phyloP scores from a whole-genome alignment of 2,888 invertebrate species.

The Acrocera orbiculus region DNA sequence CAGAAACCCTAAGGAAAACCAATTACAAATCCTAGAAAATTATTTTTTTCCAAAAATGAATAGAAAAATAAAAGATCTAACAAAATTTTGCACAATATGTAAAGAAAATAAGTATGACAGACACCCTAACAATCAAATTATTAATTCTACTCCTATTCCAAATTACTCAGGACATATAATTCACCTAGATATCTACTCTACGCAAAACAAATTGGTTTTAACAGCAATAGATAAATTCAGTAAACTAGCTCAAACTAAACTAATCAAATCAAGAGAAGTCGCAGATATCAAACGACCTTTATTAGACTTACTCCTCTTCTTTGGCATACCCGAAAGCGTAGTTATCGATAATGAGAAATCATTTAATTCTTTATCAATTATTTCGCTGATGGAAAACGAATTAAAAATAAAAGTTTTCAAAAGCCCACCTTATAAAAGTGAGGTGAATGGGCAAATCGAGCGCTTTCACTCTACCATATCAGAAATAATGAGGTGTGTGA shows the following conservation, averaged over 20 bases:
- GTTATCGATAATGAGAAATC: slow-evolving; percentile 12
- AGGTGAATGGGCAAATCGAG: slow-evolving; percentile 11
- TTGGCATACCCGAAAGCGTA: slow-evolving; percentile 8
- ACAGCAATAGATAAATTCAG: not conserved
- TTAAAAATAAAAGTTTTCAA: slow-evolving; percentile 10
- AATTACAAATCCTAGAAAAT: not conserved
- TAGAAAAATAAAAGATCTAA: no score
- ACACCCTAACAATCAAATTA: not conserved
- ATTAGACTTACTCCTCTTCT: slow-evolving; percentile 8
- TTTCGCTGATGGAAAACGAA: slow-evolving; percentile 9
- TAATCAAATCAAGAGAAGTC: slow-evolving; percentile 2
- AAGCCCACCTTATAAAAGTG: slow-evolving; percentile 10
- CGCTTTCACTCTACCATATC: slow-evolving; percentile 12
- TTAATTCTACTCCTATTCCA: not conserved
- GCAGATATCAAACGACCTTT: slow-evolving; percentile 8
- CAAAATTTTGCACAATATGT: slow-evolving; percentile 4
- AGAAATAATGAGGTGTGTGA: slow-evolving; percentile 12
- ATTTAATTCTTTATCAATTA: slow-evolving; percentile 9
- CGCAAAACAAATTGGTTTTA: slow-evolving; percentile 5
- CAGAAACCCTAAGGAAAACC: slow-evolving; percentile 1
- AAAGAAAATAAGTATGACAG: slow-evolving; percentile 7
- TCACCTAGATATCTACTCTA: no score
- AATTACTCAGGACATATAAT: slow-evolving; percentile 1
- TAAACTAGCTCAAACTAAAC: not conserved
- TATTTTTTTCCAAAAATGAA: no score